These are phyloP conservation scores for Oceanodroma tethys DNA, from an alignment of 2,113 vertebrate species.

Conservation along the genomic window DNA sequence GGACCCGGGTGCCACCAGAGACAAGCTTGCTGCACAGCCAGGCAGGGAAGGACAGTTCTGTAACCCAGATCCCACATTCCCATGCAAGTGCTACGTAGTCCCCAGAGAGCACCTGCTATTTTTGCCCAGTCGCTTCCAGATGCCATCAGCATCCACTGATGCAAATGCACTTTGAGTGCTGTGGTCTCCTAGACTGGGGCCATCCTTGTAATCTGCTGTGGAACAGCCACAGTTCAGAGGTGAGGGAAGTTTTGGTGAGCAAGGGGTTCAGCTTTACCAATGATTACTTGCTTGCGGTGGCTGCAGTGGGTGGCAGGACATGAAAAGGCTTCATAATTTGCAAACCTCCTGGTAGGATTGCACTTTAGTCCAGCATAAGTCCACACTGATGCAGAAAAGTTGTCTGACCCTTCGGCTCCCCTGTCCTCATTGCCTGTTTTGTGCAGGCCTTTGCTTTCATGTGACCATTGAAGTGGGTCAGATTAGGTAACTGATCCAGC, in stretches of 20 bases:
- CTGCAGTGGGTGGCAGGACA: not conserved
- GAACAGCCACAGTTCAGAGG: not conserved
- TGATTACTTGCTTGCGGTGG: not conserved
- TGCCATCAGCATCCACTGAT: not conserved
- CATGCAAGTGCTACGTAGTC: accelerated
- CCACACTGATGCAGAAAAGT: not conserved
- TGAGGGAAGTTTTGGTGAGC: not conserved
- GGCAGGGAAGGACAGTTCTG: not conserved
- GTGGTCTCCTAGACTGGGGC: not conserved
- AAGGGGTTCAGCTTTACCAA: not conserved
- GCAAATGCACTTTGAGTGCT: not conserved
- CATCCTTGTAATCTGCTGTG: not conserved
- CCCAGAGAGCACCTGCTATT: not conserved
- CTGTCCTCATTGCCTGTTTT: not conserved
- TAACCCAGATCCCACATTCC: not conserved
- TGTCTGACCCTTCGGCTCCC: not conserved
- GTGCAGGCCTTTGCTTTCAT: not conserved
- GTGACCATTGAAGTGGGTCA: not conserved
- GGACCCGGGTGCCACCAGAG: not conserved
- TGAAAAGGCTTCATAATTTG: not conserved
- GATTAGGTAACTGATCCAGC: not conserved
- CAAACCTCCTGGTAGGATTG: not conserved
- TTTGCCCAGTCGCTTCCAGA: not conserved
- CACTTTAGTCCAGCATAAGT: not conserved
- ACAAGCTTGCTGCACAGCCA: not conserved